Evolutionary conservation across 2,888 invertebrate genomes (phyloP).

Genomic region (Branchinecta sandiegonensis): DNA sequence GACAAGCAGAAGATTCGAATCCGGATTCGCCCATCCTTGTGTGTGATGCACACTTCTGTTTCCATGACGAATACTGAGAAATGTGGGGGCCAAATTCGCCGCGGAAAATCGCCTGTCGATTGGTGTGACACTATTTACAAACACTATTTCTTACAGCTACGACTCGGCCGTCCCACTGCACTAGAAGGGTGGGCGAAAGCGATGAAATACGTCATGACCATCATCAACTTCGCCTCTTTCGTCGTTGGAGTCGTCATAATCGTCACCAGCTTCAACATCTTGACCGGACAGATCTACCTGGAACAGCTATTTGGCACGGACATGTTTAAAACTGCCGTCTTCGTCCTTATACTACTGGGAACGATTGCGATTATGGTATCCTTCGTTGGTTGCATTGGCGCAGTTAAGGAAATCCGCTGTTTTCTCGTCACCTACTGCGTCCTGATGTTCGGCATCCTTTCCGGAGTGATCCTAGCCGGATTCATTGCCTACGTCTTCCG

Average conservation of each 20-base stretch:
- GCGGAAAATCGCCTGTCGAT: no score
- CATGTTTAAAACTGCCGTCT: conserved; percentile 70
- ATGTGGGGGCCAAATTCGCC: no score
- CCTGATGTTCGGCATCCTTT: conserved; percentile 69
- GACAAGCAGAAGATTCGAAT: no score
- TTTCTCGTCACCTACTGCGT: conserved; percentile 83
- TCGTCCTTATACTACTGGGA: conserved; percentile 67
- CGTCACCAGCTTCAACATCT: conserved; percentile 66
- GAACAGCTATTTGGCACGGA: conserved; percentile 72
- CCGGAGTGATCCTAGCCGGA: conserved; percentile 77
- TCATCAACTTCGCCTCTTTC: no score
- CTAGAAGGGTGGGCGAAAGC: no score
- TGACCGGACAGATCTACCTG: conserved; percentile 66
- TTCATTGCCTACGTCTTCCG: conserved; percentile 80
- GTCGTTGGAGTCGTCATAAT: conserved; percentile 61
- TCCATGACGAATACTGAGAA: no score
- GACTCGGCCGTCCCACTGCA: no score
- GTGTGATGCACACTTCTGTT: no score
- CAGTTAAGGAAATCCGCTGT: conserved; percentile 85
- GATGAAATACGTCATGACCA: no score
- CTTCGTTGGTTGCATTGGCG: conserved; percentile 80
- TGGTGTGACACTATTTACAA: no score
- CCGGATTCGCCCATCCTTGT: no score
- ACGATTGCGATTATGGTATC: conserved; percentile 64
- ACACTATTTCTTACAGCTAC: no score